phyloP scores from a whole-genome alignment of 2,888 invertebrate genomes.

The Phasia obesa region DNA sequence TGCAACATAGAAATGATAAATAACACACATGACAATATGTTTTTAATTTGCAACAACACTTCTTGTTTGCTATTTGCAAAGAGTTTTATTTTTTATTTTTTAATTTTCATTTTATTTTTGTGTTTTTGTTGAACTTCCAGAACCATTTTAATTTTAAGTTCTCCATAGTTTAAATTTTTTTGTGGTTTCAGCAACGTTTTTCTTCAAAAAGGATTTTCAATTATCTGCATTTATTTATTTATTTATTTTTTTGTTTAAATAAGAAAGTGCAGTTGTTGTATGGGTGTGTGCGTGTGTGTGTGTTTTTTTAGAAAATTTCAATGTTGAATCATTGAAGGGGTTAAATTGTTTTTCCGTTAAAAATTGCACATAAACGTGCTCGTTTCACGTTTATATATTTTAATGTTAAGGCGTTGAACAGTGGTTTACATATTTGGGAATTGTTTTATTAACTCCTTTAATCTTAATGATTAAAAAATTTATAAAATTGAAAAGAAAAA shows the following conservation, averaged over 20 bases:
- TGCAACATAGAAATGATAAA: slow-evolving; percentile 72
- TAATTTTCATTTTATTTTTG: no score
- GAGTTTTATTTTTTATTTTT: no score
- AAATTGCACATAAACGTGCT: slow-evolving; percentile 47
- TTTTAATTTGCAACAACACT: slow-evolving; percentile 80
- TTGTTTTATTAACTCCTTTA: no score
- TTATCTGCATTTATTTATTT: slow-evolving; percentile 50
- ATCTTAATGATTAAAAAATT: no score
- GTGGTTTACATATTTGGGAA: slow-evolving; percentile 13
- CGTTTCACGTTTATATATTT: not conserved
- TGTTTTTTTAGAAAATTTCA: slow-evolving; percentile 55
- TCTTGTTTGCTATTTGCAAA: slow-evolving; percentile 38
- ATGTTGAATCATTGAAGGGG: slow-evolving; percentile 70
- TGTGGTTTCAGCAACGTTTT: slow-evolving; percentile 43
- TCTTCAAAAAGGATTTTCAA: slow-evolving; percentile 65
- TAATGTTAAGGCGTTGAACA: slow-evolving; percentile 12
- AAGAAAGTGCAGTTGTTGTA: slow-evolving; percentile 45
- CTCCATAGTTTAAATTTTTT: slow-evolving; percentile 37
- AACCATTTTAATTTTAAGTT: slow-evolving; percentile 71
- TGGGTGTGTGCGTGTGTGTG: slow-evolving; percentile 21
- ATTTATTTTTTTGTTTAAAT: no score
- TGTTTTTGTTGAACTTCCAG: slow-evolving; percentile 34
- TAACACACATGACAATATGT: slow-evolving; percentile 80
- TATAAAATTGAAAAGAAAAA: no score
- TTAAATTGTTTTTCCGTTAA: slow-evolving; percentile 71